Base-by-base conservation (phyloP, 2,113 vertebrate genomes). In the Nansenia antarctica region DNA sequence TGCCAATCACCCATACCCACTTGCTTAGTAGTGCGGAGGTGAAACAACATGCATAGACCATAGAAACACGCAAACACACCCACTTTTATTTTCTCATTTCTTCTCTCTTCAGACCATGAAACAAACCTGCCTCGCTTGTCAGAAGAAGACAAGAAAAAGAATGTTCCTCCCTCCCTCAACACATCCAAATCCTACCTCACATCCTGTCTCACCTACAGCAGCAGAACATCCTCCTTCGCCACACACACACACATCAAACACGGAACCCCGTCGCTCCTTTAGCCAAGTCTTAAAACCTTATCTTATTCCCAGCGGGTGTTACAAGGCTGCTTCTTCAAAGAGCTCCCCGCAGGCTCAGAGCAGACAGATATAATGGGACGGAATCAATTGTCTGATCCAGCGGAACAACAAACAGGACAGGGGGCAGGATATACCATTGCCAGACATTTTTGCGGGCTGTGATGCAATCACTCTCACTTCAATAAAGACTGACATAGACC, bases 301-400 rank as follows among this genome's bases (percentile, higher is more conserved):
- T 80, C 67, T 54, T 61, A 60, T 76, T 77, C 35, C 67, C 78
- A 67, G 57, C 69, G 47, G 45, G 35, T n/a, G 62, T 67, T 55
- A 35, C 9, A 31, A 54, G 1, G 20, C 60, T 47, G 59, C 55
- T 60, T 70, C 71, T 80, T 80, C 82, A 86, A 81, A 84, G 69
- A 9, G 9, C 54, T 70, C 53, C 75, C 58, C 45, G 3, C 1
- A 14, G 65, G 79, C 68, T 62, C 0, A 72, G 72, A 68, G 61
- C 55, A 69, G 63, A 58, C 70, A 54, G 61, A 72, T 24, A 52
- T 73, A 70, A 76, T 30, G 31, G 70, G 42, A 78, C 59, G 62
- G 29, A 82, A 81, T 77, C 70, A 70, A 74, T 69, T 74, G 67
- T 70, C 58, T 70, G 67, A 79, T 79, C 57, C 9, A 18, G 70